Base-by-base conservation (phyloP, 1,140 invertebrate genomes). In the Hyles euphorbiae region DNA sequence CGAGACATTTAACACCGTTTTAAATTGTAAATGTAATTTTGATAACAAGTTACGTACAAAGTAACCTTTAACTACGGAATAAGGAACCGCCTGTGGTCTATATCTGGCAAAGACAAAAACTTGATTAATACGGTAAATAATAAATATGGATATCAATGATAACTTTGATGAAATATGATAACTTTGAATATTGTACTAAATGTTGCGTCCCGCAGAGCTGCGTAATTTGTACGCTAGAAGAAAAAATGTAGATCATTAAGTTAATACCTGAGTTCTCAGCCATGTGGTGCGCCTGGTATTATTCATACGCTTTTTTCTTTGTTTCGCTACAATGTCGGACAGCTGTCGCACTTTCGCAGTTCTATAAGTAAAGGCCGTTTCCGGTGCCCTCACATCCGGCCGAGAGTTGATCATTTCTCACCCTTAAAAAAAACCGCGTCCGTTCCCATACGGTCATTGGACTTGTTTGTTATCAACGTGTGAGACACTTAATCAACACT, bases 381-480 rank as follows among this genome's bases (percentile, higher is more conserved):
- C 76, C 79, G 74, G 68, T 74, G 67, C 77, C 76, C 68, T 80
- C 72, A 83, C 69, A 79, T 84, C 81, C 80, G 81, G 78, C 61
- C 63, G 59, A 81, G 73, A 32, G 54, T 56, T 34, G 32, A 33
- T 34, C 32, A 71, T 12, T 11, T 32, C 40, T 51, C 32, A 7
- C 32, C 5, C n/a, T 34, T 33, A 34, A 52, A 33, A 52, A 33
- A 34, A n/a, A 10, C 7, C 34, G 33, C 32, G 34, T 10, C 9
- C 33, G n/a, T n/a, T 72, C 59, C 59, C 64, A 72, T 71, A 76
- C 84, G 84, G 84, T 87, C 82, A 85, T 80, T 83, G 84, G 76
- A 81, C 84, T 79, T 78, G 49, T 44, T 56, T 52, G 59, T 83
- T 84, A 83, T 82, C 80, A 69, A 55, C 61, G 61, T 74, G 65